phyloP scores from a whole-genome alignment of 2,888 invertebrate genomes.

The Cheilosia grossa region DNA sequence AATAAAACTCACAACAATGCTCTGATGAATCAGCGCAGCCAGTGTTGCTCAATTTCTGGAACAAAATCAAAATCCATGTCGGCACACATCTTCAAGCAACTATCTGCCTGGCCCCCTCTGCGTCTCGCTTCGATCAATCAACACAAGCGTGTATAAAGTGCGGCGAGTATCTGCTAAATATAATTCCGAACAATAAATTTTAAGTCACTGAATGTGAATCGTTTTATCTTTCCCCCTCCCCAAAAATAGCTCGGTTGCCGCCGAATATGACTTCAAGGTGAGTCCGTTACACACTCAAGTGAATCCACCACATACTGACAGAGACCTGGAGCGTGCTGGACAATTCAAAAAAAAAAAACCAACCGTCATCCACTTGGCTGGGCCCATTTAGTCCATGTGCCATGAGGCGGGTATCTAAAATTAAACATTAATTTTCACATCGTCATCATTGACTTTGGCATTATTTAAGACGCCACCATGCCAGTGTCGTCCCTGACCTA shows the following conservation, averaged over 20 bases:
- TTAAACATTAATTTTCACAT: conserved; percentile 37
- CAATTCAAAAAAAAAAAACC: conserved; percentile 42
- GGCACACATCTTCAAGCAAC: neutral
- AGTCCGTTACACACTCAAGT: conserved; percentile 64
- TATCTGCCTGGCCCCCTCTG: neutral
- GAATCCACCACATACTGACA: conserved; percentile 29
- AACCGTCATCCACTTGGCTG: conserved; percentile 43
- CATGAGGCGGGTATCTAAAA: conserved; percentile 43
- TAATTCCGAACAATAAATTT: conserved; percentile 63
- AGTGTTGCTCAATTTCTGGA: conserved; percentile 62
- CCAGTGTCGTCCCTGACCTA: conserved; percentile 64
- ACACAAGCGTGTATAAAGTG: conserved; percentile 41
- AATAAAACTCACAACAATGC: neutral
- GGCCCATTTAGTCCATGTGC: conserved; percentile 9
- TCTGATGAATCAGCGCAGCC: neutral
- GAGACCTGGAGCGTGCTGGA: conserved; percentile 42
- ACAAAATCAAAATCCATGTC: conserved; percentile 50
- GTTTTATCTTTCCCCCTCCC: conserved; percentile 13
- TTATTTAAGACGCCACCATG: conserved; percentile 41
- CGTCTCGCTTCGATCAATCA: conserved; percentile 26
- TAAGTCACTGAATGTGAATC: conserved; percentile 30
- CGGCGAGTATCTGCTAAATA: conserved; percentile 47
- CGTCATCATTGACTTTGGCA: conserved; percentile 60
- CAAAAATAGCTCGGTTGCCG: conserved; percentile 51
- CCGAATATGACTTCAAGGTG: conserved; percentile 63